Percentiles rank a stretch among this genome's conserved stretches.
phyloP scores from a whole-genome alignment of 2,797 vertebrate genomes.

The Myoxocephalus aenaeus region DNA sequence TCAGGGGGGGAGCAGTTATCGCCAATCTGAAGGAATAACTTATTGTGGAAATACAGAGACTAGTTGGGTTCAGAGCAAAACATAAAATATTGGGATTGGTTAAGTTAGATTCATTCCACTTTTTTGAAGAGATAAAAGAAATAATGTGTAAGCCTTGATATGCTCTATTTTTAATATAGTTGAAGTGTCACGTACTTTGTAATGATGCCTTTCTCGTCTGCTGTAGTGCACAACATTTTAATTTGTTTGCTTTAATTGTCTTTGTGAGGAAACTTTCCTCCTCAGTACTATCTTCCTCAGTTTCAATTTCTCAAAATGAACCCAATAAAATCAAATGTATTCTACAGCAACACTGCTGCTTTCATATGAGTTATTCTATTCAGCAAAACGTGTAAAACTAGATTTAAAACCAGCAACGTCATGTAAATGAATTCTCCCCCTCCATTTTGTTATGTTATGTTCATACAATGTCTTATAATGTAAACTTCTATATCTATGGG shows the following conservation, averaged over 20 bases:
- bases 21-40: constrained; percentile 23
- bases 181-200: constrained; percentile 6
- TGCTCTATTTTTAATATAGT: constrained; percentile 13
- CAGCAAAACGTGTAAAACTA: not conserved
- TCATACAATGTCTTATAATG: constrained; percentile 28
- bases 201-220: constrained; percentile 19
- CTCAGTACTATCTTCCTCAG: not conserved
- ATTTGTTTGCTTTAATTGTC: constrained; percentile 9
- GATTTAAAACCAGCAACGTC: not conserved
- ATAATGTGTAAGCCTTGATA: constrained; percentile 15
- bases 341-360: constrained; percentile 3
- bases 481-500: constrained; percentile 22
- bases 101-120: constrained; percentile 8
- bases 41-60: constrained; percentile 13
- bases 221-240: constrained; percentile 4
- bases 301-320: constrained; percentile 5
- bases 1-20: constrained; percentile 10
- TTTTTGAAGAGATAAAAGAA: constrained; percentile 16
- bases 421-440: not conserved
- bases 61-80: not conserved
- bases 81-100: not conserved
- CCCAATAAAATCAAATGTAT: not conserved
- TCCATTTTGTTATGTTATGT: constrained; percentile 3
- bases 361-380: not conserved
- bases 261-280: constrained; percentile 8